Conservation (phyloP, 2,888 invertebrate genomes). For the Drosophila mimetica region DNA sequence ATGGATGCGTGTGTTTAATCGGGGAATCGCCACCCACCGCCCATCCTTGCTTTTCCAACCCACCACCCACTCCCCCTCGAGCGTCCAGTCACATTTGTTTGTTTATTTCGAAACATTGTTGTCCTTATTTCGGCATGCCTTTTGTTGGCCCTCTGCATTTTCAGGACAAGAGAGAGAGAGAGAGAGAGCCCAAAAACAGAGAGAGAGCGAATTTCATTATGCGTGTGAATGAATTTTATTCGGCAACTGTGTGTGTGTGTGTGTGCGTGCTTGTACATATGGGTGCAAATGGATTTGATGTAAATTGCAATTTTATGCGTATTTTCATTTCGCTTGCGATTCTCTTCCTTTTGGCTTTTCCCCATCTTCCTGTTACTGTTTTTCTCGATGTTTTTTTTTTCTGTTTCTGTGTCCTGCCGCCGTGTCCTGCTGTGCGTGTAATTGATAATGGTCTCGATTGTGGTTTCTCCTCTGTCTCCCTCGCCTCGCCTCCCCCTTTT, state of each 20-base stretch:
- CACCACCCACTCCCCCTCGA: slow-evolving; percentile 16
- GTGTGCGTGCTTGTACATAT: slow-evolving; percentile 57
- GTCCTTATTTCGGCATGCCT: slow-evolving; percentile 72
- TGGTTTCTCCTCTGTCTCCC: slow-evolving; percentile 62
- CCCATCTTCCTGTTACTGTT: slow-evolving; percentile 27
- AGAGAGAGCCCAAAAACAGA: slow-evolving; percentile 25
- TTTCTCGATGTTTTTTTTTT: slow-evolving; percentile 11
- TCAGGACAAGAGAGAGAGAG: slow-evolving; percentile 13
- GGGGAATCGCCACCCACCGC: slow-evolving; percentile 9
- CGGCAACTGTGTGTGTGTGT: slow-evolving; percentile 52
- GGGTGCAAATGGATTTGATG: slow-evolving; percentile 81
- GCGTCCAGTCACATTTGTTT: slow-evolving; percentile 69
- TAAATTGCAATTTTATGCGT: slow-evolving; percentile 81
- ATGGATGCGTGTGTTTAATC: slow-evolving; percentile 39
- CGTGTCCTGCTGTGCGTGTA: slow-evolving; percentile 80
- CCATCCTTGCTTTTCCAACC: background rate
- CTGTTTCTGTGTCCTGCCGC: slow-evolving; percentile 39
- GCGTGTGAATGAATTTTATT: slow-evolving; percentile 81
- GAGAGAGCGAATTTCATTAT: slow-evolving; percentile 71
- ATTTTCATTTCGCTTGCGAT: slow-evolving; percentile 73
- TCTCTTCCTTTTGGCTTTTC: slow-evolving; percentile 4
- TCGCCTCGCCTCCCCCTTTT: slow-evolving; percentile 15
- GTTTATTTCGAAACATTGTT: slow-evolving; percentile 80
- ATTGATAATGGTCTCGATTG: slow-evolving; percentile 82
- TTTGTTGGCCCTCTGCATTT: slow-evolving; percentile 67